Evolutionary conservation across 2,113 vertebrate species (phyloP).

Genomic region (Physeter macrocephalus): DNA sequence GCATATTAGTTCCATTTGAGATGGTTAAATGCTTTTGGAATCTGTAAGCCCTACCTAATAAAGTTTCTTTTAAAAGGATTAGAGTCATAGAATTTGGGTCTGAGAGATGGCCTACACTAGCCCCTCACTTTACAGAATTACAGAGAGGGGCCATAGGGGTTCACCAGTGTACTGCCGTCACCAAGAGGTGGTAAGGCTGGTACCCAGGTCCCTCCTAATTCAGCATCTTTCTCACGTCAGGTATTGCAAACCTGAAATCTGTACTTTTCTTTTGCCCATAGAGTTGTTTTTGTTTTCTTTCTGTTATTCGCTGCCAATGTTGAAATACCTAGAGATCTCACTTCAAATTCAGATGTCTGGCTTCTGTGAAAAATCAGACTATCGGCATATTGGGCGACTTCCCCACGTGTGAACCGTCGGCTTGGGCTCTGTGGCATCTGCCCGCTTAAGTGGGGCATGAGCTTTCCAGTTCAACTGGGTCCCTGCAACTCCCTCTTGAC

Average conservation of each 20-base stretch:
- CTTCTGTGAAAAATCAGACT: background rate
- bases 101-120: background rate
- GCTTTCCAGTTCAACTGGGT: background rate
- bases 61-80: background rate
- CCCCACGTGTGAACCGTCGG: fast-evolving
- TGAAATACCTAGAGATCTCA: background rate
- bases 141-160: fast-evolving
- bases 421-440: background rate
- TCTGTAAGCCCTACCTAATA: background rate
- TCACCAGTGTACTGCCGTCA: fast-evolving
- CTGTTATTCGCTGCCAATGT: background rate
- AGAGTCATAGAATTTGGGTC: background rate
- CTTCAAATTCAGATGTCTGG: background rate
- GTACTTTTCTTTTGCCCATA: fast-evolving
- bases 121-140: background rate
- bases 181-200: fast-evolving
- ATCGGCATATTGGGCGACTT: fast-evolving
- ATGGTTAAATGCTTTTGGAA: constrained; percentile 11
- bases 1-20: background rate
- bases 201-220: fast-evolving
- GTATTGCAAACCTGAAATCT: background rate
- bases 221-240: background rate
- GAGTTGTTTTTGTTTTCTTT: background rate
- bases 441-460: fast-evolving
- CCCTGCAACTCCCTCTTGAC: background rate